These are phyloP conservation scores for Pelobates cultripes DNA, from an alignment of 2,797 vertebrate species.

Conservation along the genomic window DNA sequence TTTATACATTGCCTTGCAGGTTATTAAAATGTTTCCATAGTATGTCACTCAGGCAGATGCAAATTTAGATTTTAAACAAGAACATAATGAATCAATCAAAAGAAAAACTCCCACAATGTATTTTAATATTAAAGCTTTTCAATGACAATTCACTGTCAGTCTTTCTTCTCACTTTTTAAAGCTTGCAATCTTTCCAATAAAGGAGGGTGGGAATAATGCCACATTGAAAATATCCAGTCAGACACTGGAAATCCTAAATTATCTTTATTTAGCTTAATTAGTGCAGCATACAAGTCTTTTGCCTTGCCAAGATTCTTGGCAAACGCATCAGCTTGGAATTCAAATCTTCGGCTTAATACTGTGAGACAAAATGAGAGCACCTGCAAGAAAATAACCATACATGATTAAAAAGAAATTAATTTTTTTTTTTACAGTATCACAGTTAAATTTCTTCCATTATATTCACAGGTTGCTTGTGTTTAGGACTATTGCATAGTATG, in stretches of 20 bases:
- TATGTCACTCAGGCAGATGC: neutral
- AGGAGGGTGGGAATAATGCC: constrained; percentile 98
- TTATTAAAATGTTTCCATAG: constrained; percentile 25
- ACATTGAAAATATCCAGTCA: constrained; percentile 98
- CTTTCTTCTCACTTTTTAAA: constrained; percentile 84
- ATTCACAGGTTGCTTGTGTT: too few species aligned
- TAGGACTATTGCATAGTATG: too few species aligned
- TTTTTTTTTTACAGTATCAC: too few species aligned
- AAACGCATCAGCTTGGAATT: constrained; percentile 98
- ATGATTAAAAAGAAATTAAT: too few species aligned
- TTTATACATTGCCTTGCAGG: constrained; percentile 22
- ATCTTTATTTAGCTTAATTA: constrained; percentile 98
- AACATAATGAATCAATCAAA: neutral
- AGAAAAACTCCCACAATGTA: neutral
- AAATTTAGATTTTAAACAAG: neutral
- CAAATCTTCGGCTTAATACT: constrained; percentile 95
- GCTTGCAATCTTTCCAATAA: constrained; percentile 95
- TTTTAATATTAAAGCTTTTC: neutral
- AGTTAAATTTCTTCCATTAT: too few species aligned
- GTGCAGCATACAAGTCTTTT: constrained; percentile 91
- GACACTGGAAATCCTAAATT: constrained; percentile 98
- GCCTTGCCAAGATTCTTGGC: constrained; percentile 91
- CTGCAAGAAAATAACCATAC: constrained; percentile 66
- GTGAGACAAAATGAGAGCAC: constrained; percentile 96
- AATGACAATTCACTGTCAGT: neutral